A percentile compares a stretch with the other conserved stretches of the same genome.
These are phyloP conservation scores for Limonius californicus DNA, from an alignment of 1,140 invertebrate species.

Conservation along the genomic window DNA sequence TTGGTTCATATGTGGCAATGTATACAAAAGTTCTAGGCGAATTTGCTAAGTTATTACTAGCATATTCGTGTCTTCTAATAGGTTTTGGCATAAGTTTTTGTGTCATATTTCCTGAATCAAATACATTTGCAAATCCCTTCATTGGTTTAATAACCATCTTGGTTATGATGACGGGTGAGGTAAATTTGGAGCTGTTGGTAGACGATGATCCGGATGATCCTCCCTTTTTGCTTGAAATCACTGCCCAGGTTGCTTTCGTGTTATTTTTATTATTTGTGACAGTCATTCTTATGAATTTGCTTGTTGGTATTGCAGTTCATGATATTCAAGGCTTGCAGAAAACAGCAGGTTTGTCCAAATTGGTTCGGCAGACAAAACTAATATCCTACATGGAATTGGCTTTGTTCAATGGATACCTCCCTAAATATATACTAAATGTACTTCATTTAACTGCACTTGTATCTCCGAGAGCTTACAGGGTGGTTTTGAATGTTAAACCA, in stretches of 20 bases:
- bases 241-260: slow-evolving; percentile 69
- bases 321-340: slow-evolving; percentile 76
- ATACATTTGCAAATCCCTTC: slow-evolving; percentile 73
- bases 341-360: slow-evolving; percentile 68
- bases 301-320: slow-evolving; percentile 76
- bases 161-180: slow-evolving; percentile 87
- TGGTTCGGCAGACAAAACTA: slow-evolving; percentile 73
- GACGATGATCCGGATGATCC: slow-evolving; percentile 60
- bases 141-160: slow-evolving; percentile 77
- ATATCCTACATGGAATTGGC: slow-evolving; percentile 72
- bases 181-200: slow-evolving; percentile 66
- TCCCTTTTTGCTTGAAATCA: slow-evolving; percentile 61
- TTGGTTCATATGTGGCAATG: slow-evolving; percentile 84
- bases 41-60: slow-evolving; percentile 77
- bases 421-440: slow-evolving; percentile 65
- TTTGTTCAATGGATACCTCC: slow-evolving; percentile 65
- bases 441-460: slow-evolving; percentile 71
- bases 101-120: slow-evolving; percentile 76
- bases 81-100: slow-evolving; percentile 85
- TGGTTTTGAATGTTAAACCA: slow-evolving; percentile 73
- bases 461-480: slow-evolving; percentile 70
- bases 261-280: slow-evolving; percentile 74
- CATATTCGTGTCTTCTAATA: slow-evolving; percentile 77
- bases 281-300: slow-evolving; percentile 76
- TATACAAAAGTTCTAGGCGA: slow-evolving; percentile 80